Evolutionary conservation across 1,140 invertebrate genomes (phyloP), one percentile per base, ranked within the genome.

Genomic region (Drosophila biarmipes): DNA sequence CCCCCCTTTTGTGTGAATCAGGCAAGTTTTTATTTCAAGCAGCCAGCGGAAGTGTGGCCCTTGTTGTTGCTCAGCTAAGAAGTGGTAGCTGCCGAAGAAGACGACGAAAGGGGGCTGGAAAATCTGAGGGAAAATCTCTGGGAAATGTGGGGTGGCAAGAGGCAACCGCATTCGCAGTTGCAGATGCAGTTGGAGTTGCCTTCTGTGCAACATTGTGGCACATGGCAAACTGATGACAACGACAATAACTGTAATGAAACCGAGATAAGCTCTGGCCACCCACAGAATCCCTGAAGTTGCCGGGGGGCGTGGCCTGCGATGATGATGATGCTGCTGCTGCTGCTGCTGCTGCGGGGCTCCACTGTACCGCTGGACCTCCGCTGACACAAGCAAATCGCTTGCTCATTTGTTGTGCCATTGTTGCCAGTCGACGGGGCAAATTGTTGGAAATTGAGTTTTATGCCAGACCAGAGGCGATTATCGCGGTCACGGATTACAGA

Each of bases 21-120:
- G 80, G 78, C 62, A 84, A 84, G 80, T 85, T 85, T 82, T 85
- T 85, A 85, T 85, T 85, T 85, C 77, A 85, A 85, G 80, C 80
- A 85, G 77, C 80, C 57, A 80, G 48, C 80, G 80, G 80, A 84
- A 85, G 80, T 84, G 80, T 69, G 75, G 80, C 73, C 61, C 45
- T 62, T 78, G 71, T 64, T 75, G 48, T 53, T 80, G 73, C 42
- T 63, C 59, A 62, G 61, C 57, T 63, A 51, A 72, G 68, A 72
- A 72, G 68, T 48, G 45, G 45, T 52, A 74, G 14, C 58, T 27
- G 21, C 21, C 19, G 21, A 34, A 45, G 61, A 57, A 61, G 29
- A 31, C 2, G 29, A 31, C 6, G 27, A 29, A 29, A 7, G 34
- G 53, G 27, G 63, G 27, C 38, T 62, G 62, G 64, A 14, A 24